These are phyloP conservation scores for Drosophila insularis DNA, from an alignment of 1,140 invertebrate species.

Conservation along the genomic window DNA sequence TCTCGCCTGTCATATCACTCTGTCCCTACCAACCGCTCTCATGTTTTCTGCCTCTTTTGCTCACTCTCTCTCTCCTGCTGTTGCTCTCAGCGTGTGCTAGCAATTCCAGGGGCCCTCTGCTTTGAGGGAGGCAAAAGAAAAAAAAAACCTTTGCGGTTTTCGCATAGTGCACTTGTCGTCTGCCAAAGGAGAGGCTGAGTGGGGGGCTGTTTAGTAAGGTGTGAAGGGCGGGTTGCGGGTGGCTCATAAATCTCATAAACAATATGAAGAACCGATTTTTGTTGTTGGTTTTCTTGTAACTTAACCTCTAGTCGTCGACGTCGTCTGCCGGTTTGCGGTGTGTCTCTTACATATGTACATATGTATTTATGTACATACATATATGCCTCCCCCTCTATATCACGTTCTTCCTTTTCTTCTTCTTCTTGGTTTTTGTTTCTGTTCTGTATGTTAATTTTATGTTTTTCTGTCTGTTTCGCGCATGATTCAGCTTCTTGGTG, in stretches of 20 bases:
- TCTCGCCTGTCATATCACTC: not conserved
- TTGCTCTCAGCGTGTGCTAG: conserved; percentile 21
- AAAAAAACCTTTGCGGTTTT: conserved; percentile 48
- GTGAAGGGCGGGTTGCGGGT: not conserved
- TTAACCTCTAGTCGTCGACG: conserved; percentile 64
- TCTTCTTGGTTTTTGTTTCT: conserved; percentile 34
- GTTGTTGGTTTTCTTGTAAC: conserved; percentile 61
- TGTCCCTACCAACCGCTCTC: conserved; percentile 1
- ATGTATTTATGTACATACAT: too few species aligned
- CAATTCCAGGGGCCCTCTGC: conserved; percentile 30
- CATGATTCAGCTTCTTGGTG: conserved; percentile 68
- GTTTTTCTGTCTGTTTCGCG: conserved; percentile 62
- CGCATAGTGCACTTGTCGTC: conserved; percentile 67
- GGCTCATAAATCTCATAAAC: conserved; percentile 56
- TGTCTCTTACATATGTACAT: not conserved
- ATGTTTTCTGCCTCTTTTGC: conserved; percentile 9
- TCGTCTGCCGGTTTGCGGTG: conserved; percentile 23
- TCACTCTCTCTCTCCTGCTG: not conserved
- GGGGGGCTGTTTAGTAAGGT: not conserved
- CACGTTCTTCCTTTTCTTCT: conserved; percentile 28
- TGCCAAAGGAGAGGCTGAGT: conserved; percentile 6
- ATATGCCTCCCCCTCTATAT: not conserved
- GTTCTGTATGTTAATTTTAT: conserved; percentile 73
- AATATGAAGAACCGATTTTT: conserved; percentile 23
- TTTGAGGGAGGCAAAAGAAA: conserved; percentile 30